Percentiles rank a stretch among this genome's conserved stretches.
phyloP scores from a whole-genome alignment of 2,888 invertebrate genomes.

The Drosophila diplacantha region DNA sequence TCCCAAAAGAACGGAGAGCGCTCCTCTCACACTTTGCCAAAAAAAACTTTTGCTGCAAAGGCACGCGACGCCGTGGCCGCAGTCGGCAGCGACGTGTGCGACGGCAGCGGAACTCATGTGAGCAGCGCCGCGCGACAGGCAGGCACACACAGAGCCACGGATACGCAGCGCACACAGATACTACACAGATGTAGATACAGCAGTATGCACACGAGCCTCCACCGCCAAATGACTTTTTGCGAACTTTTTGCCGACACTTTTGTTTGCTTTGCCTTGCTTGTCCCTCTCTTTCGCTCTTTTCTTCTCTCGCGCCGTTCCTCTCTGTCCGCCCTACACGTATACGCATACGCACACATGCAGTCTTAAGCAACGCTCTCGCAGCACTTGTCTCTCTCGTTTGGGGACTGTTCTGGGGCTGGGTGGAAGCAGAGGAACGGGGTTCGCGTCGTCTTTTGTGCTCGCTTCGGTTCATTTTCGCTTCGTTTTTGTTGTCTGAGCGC shows the following conservation, averaged over 20 bases:
- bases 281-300: conserved; percentile 21
- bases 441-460: conserved; percentile 54
- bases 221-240: conserved; percentile 60
- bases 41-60: conserved; percentile 51
- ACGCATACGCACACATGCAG: conserved; percentile 19
- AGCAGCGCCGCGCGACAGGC: conserved; percentile 68
- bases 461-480: conserved; percentile 61
- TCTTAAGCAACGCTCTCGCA: conserved; percentile 31
- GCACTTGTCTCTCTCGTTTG: conserved; percentile 19
- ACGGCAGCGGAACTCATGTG: conserved; percentile 39
- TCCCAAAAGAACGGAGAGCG: conserved; percentile 35
- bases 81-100: conserved; percentile 54
- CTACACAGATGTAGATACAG: conserved; percentile 23
- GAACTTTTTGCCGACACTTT: conserved; percentile 56
- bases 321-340: conserved; percentile 19
- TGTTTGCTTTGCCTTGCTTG: conserved; percentile 55
- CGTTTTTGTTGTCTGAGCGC: conserved; percentile 61
- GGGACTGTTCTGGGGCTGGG: conserved; percentile 17
- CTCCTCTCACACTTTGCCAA: conserved; percentile 8
- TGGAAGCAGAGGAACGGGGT: conserved; percentile 18
- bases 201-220: conserved; percentile 29
- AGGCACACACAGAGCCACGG: conserved; percentile 20
- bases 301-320: conserved; percentile 18
- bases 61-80: conserved; percentile 61
- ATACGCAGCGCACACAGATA: conserved; percentile 19